These are phyloP conservation scores for Gymnocheta viridis DNA, from an alignment of 2,888 invertebrate species.

Conservation along the genomic window DNA sequence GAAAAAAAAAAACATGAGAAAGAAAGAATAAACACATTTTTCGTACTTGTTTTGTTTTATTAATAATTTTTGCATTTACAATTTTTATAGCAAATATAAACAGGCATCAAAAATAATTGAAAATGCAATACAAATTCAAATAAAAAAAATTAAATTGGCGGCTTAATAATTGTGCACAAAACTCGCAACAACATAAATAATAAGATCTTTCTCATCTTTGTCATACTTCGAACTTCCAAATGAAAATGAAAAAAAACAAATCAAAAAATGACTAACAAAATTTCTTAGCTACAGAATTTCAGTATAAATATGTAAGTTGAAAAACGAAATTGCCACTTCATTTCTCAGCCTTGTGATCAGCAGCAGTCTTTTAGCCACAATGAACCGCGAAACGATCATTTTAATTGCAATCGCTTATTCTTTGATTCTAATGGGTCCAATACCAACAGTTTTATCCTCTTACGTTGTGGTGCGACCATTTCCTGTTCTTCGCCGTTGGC, in stretches of 20 bases:
- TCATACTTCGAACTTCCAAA: too few relatives aligned
- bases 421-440: not conserved
- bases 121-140: slow-evolving; percentile 3
- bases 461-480: slow-evolving; percentile 53
- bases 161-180: slow-evolving; percentile 15
- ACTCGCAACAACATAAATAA: not conserved
- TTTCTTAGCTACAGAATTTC: not conserved
- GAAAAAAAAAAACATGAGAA: too few relatives aligned
- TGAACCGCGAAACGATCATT: slow-evolving; percentile 10
- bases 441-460: not conserved
- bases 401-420: not conserved
- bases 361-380: not conserved
- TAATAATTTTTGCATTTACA: slow-evolving; percentile 39
- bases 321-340: slow-evolving; percentile 40
- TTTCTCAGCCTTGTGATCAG: slow-evolving; percentile 2
- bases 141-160: not conserved
- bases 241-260: too few relatives aligned
- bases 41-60: not conserved
- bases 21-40: not conserved
- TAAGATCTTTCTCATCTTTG: slow-evolving; percentile 10
- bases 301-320: slow-evolving; percentile 33
- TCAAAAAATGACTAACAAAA: slow-evolving; percentile 10
- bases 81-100: slow-evolving; percentile 29
- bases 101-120: slow-evolving; percentile 6
- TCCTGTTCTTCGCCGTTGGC: slow-evolving; percentile 33